Percentiles rank a stretch among this genome's conserved stretches.
phyloP scores from a whole-genome alignment of 1,140 invertebrate species.

The Cyclargus thomasi region DNA sequence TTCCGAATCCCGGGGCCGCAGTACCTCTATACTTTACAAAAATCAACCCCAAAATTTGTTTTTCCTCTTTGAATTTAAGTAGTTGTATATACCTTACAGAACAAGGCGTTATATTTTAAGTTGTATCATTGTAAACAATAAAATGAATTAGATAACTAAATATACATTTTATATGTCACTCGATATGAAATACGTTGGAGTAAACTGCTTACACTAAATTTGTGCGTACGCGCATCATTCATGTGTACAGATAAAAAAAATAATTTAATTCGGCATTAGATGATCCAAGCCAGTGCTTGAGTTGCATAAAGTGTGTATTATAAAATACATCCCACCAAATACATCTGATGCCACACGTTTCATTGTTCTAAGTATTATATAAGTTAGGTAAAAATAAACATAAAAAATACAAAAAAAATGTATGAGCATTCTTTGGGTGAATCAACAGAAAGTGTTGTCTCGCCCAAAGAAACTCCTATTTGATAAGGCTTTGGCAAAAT shows the following conservation, averaged over 20 bases:
- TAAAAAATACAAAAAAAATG: slow-evolving; percentile 53
- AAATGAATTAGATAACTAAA: slow-evolving; percentile 21
- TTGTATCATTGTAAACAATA: slow-evolving; percentile 15
- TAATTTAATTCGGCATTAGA: slow-evolving; percentile 18
- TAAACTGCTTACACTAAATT: slow-evolving; percentile 4
- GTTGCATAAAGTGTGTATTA: slow-evolving; percentile 6
- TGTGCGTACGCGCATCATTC: slow-evolving; percentile 6
- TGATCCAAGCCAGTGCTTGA: background rate
- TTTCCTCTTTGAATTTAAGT: slow-evolving; percentile 40
- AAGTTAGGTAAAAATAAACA: slow-evolving; percentile 69
- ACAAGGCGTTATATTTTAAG: slow-evolving; percentile 38
- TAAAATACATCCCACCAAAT: slow-evolving; percentile 53
- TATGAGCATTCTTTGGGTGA: slow-evolving; percentile 60
- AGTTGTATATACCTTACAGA: slow-evolving; percentile 59
- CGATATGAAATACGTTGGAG: slow-evolving; percentile 9
- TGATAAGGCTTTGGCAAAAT: slow-evolving; percentile 67
- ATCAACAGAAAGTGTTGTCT: slow-evolving; percentile 50
- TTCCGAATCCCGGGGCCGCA: slow-evolving; percentile 53
- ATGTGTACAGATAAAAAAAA: slow-evolving; percentile 6
- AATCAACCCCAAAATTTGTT: slow-evolving; percentile 51
- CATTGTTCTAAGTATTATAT: slow-evolving; percentile 69
- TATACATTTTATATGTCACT: slow-evolving; percentile 18
- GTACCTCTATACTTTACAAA: slow-evolving; percentile 57
- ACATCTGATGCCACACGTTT: slow-evolving; percentile 69
- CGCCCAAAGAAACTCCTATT: slow-evolving; percentile 51